Evolutionary conservation across 2,888 invertebrate genomes (phyloP).

Genomic region (Andricus quercusramuli): DNA sequence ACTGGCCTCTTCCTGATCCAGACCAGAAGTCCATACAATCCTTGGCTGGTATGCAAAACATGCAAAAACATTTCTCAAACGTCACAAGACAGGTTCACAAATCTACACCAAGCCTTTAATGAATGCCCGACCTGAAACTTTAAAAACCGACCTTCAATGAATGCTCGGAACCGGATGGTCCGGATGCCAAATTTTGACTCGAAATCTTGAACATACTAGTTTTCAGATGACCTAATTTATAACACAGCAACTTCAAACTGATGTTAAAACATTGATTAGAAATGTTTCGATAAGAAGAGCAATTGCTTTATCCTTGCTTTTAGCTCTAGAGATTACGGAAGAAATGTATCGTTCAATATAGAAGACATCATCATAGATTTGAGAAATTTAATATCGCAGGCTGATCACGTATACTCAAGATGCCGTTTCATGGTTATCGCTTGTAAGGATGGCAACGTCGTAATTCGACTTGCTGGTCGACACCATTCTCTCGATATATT

Average conservation of each 20-base stretch:
- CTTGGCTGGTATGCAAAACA: neutral
- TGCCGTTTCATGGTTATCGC: neutral
- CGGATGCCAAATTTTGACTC: neutral
- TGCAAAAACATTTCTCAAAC: neutral
- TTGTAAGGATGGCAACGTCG: neutral
- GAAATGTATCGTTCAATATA: neutral
- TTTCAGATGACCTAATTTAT: neutral
- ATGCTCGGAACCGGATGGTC: slow-evolving; percentile 41
- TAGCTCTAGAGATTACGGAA: neutral
- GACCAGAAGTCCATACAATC: neutral
- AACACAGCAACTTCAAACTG: no score
- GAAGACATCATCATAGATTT: neutral
- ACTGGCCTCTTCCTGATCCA: neutral
- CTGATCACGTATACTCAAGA: neutral
- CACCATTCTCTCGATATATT: slow-evolving; percentile 9
- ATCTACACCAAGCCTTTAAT: slow-evolving; percentile 49
- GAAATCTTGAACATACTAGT: neutral
- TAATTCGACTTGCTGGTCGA: slow-evolving; percentile 1
- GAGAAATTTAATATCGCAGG: neutral
- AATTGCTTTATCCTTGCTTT: neutral
- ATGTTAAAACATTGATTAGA: no score
- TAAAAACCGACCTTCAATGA: no score
- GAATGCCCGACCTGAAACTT: slow-evolving; percentile 52
- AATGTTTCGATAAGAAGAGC: neutral
- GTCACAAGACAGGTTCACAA: neutral